Percentiles rank a stretch among this genome's conserved stretches.
phyloP scores from a whole-genome alignment of 2,797 vertebrate genomes.

The Enteromius anoplus region DNA sequence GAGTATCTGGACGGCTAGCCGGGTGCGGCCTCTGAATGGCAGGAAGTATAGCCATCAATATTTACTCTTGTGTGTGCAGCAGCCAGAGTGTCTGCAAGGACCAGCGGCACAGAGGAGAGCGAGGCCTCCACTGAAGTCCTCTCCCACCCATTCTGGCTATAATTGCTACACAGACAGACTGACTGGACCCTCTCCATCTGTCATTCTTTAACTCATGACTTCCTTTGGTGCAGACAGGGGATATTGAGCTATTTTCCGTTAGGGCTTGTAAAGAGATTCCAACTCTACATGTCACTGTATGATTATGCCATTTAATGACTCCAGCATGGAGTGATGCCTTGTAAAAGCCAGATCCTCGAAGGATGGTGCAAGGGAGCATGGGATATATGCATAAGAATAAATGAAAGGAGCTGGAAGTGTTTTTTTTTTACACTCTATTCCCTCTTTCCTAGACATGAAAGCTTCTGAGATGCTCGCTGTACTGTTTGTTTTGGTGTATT shows the following conservation, averaged over 20 bases:
- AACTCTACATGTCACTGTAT: constrained; percentile 37
- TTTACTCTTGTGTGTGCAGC: constrained; percentile 79
- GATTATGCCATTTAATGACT: constrained; percentile 33
- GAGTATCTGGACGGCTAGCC: constrained; percentile 67
- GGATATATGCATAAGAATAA: constrained; percentile 15
- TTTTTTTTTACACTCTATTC: constrained; percentile 37
- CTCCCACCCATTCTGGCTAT: constrained; percentile 68
- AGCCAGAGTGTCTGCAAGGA: constrained; percentile 64
- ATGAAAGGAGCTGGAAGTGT: background rate
- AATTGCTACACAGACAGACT: constrained; percentile 80
- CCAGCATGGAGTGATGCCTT: background rate
- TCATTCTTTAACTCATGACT: constrained; percentile 76
- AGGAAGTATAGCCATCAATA: constrained; percentile 85
- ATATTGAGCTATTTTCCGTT: constrained; percentile 24
- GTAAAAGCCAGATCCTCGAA: constrained; percentile 1
- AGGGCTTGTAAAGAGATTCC: constrained; percentile 32
- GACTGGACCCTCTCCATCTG: constrained; percentile 74
- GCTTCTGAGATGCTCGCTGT: constrained; percentile 62
- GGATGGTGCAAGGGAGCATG: background rate
- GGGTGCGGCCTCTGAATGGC: constrained; percentile 79
- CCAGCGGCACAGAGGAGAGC: constrained; percentile 52
- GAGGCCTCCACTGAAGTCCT: constrained; percentile 64
- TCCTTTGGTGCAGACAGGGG: constrained; percentile 67
- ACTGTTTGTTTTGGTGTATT: constrained; percentile 62
- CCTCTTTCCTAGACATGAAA: constrained; percentile 73